Base-by-base conservation (phyloP, 2,888 invertebrate species). In the Lutraria lutraria region DNA sequence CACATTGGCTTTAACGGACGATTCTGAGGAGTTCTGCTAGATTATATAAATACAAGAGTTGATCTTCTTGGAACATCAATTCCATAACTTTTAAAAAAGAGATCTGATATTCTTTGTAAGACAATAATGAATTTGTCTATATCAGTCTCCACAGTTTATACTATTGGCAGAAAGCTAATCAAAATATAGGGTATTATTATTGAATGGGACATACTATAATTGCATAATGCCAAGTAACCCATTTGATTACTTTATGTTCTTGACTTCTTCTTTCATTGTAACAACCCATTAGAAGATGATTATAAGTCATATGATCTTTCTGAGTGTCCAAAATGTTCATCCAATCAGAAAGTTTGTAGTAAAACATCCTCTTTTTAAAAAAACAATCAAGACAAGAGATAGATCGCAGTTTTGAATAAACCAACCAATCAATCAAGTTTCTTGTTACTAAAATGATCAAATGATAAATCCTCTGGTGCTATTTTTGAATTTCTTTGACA, bases 1-100 rank as follows among this genome's bases (percentile, higher is more conserved):
- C 56, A 92, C 91, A 56, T 89, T 91, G 13, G 87, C 93, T 52
- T 43, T 92, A 31, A 90, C 90, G 63, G 86, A 83, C 68, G 84
- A 92, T 43, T 63, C 90, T n/a, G 94, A 93, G 76, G 94, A 93
- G 83, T 94, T 93, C 80, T 94, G 94, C 85, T 94, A 76, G 31
- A 34, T 25, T 25, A 3, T 68, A 10, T n/a, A 25, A 43, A 43
- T 43, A 43, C 43, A 43, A 43, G 2, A 8, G 43, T 4, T 43
- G 43, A 43, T 43, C 43, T 43, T 43, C 8, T 4, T 43, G 2
- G 43, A 43, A 43, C 43, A 43, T 43, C 43, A 43, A 43, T 43
- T 43, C 43, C 43, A 43, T 43, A 43, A 43, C 2, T 43, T 43
- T 43, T 43, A 43, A 43, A 2, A 43, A 43, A 43, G 43, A 43